phyloP scores from a whole-genome alignment of 2,113 vertebrate genomes.

The Pachycephala philippinensis region DNA sequence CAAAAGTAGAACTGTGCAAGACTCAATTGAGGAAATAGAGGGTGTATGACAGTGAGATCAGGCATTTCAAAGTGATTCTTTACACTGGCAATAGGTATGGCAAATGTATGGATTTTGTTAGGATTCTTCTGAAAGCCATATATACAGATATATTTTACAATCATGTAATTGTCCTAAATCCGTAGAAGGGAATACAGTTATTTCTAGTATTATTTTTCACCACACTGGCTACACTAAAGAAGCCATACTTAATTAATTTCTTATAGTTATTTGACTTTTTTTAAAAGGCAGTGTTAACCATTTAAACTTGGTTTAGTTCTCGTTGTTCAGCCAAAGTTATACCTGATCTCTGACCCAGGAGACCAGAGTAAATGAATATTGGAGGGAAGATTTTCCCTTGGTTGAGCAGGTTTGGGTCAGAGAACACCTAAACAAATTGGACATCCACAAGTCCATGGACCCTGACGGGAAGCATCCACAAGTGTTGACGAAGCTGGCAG shows the following conservation, averaged over 20 bases:
- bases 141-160: slow-evolving; percentile 67
- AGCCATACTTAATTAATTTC: slow-evolving; percentile 65
- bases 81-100: slow-evolving; percentile 70
- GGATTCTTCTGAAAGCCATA: slow-evolving; percentile 76
- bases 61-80: slow-evolving; percentile 74
- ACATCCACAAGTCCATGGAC: neutral
- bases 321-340: slow-evolving; percentile 4
- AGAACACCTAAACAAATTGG: neutral
- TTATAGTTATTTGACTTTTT: slow-evolving; percentile 54
- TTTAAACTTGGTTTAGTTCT: slow-evolving; percentile 67
- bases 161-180: slow-evolving; percentile 71
- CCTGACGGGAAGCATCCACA: neutral
- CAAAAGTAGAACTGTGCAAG: neutral
- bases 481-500: neutral
- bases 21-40: slow-evolving; percentile 28
- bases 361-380: neutral
- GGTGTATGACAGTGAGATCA: slow-evolving; percentile 44
- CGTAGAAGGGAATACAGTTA: slow-evolving; percentile 55
- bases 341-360: neutral
- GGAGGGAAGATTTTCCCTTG: neutral
- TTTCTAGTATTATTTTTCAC: slow-evolving; percentile 67
- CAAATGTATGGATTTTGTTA: slow-evolving; percentile 69
- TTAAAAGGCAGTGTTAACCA: neutral
- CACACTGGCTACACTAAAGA: slow-evolving; percentile 28
- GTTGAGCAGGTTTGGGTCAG: neutral